Evolutionary conservation across 2,888 invertebrate species (phyloP).

Genomic region (Drosophila birchii): DNA sequence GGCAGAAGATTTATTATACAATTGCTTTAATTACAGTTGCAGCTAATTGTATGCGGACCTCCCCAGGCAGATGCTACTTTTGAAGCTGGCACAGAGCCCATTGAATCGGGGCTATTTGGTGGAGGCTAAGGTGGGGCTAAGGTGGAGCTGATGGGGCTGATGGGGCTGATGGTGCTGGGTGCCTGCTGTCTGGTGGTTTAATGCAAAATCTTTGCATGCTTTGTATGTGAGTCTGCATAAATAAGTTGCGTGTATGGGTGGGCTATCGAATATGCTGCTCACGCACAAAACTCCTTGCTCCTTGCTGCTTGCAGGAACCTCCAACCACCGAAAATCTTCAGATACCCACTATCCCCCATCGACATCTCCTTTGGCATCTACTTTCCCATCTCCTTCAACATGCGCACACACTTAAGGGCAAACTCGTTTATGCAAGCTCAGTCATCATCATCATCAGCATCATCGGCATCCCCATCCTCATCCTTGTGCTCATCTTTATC

Average conservation of each 20-base stretch:
- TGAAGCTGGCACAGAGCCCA: slow-evolving; percentile 49
- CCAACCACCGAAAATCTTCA: slow-evolving; percentile 7
- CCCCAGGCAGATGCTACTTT: slow-evolving; percentile 65
- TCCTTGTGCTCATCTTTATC: not conserved
- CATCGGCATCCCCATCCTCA: not conserved
- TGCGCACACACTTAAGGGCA: slow-evolving; percentile 72
- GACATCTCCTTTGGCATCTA: not conserved
- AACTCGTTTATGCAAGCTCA: slow-evolving; percentile 78
- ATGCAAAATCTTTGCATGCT: slow-evolving; percentile 73
- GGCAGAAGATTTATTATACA: slow-evolving; percentile 77
- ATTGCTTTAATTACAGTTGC: slow-evolving; percentile 80
- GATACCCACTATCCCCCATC: not conserved
- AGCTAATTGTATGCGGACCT: slow-evolving; percentile 76
- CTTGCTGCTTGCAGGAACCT: not conserved
- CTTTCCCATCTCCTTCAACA: slow-evolving; percentile 13
- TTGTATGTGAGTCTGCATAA: slow-evolving; percentile 76
- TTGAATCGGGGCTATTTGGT: slow-evolving; percentile 1
- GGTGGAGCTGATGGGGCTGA: too few relatives aligned
- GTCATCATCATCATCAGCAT: slow-evolving; percentile 54
- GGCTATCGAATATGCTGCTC: slow-evolving; percentile 69
- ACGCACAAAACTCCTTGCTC: slow-evolving; percentile 59
- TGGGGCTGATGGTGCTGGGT: not conserved
- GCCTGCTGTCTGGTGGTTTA: slow-evolving; percentile 10
- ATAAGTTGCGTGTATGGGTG: slow-evolving; percentile 53
- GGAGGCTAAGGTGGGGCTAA: not conserved